Evolutionary conservation across 2,113 vertebrate genomes (phyloP).

Genomic region (Desmodus rotundus): DNA sequence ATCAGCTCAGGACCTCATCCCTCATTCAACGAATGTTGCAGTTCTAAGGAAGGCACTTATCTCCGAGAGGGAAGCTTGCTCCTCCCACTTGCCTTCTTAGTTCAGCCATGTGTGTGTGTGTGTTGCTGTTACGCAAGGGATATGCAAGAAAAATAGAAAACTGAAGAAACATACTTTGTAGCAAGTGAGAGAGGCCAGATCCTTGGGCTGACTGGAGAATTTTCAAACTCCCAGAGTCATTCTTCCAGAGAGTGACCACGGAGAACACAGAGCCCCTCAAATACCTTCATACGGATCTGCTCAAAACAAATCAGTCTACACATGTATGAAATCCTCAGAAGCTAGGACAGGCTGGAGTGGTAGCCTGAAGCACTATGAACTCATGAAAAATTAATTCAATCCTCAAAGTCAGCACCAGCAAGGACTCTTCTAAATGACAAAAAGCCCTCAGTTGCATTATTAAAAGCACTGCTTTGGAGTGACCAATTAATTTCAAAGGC

Average conservation of each 20-base stretch:
- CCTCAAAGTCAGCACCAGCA: conserved; percentile 69
- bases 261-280: conserved; percentile 46
- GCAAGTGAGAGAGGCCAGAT: conserved; percentile 37
- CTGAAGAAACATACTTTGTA: conserved; percentile 46
- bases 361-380: conserved; percentile 67
- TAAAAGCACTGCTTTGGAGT: conserved; percentile 72
- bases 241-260: not conserved
- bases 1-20: not conserved
- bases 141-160: conserved; percentile 47
- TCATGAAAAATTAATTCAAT: conserved; percentile 79
- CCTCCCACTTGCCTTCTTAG: not conserved
- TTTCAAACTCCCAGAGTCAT: conserved; percentile 63
- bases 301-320: conserved; percentile 61
- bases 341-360: conserved; percentile 53
- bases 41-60: not conserved
- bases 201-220: conserved; percentile 48
- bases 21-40: not conserved
- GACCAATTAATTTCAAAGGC: conserved; percentile 74
- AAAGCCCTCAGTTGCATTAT: conserved; percentile 73
- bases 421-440: conserved; percentile 76
- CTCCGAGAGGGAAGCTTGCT: not conserved
- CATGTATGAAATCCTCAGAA: conserved; percentile 47
- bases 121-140: not conserved
- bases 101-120: not conserved
- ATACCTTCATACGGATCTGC: conserved; percentile 63